phyloP scores from a whole-genome alignment of 1,140 invertebrate genomes.

The Argopecten irradians region DNA sequence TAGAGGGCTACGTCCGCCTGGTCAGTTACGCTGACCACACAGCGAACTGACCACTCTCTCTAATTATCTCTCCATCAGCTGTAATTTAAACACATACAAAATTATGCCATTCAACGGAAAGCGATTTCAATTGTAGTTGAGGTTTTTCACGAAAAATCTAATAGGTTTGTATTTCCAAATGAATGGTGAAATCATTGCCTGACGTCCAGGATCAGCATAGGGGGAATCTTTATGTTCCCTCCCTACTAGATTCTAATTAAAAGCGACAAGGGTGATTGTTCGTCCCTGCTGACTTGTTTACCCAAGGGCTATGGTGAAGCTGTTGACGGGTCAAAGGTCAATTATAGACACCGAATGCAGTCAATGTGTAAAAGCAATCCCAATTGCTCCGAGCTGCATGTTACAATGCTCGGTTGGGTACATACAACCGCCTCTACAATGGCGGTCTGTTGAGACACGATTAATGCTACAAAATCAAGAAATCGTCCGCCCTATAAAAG shows the following conservation, averaged over 20 bases:
- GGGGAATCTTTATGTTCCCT: not conserved
- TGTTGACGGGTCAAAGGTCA: not conserved
- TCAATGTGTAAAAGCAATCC: slow-evolving; percentile 15
- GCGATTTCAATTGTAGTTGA: slow-evolving; percentile 4
- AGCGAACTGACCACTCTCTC: slow-evolving; percentile 5
- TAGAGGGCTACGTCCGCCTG: not conserved
- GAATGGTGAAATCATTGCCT: not conserved
- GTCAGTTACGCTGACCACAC: slow-evolving; percentile 3
- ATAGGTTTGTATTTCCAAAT: slow-evolving; percentile 16
- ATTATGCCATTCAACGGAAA: slow-evolving; percentile 17
- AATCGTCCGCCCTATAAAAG: not conserved
- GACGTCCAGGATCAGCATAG: not conserved
- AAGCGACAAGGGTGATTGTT: not conserved
- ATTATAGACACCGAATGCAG: slow-evolving; percentile 5
- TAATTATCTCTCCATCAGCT: slow-evolving; percentile 18
- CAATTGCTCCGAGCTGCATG: slow-evolving; percentile 3
- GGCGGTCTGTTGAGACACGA: not conserved
- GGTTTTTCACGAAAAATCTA: slow-evolving; percentile 22
- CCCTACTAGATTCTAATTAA: slow-evolving; percentile 12
- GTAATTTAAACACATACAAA: slow-evolving; percentile 23
- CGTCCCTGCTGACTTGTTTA: not conserved
- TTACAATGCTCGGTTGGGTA: not conserved
- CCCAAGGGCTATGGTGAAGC: slow-evolving; percentile 13
- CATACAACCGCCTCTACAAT: slow-evolving; percentile 2
- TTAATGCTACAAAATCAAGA: not conserved